A percentile compares a stretch with the other conserved stretches of the same genome.
Evolutionary conservation across 2,797 vertebrate species (phyloP).

Genomic region (Protonibea diacanthus): DNA sequence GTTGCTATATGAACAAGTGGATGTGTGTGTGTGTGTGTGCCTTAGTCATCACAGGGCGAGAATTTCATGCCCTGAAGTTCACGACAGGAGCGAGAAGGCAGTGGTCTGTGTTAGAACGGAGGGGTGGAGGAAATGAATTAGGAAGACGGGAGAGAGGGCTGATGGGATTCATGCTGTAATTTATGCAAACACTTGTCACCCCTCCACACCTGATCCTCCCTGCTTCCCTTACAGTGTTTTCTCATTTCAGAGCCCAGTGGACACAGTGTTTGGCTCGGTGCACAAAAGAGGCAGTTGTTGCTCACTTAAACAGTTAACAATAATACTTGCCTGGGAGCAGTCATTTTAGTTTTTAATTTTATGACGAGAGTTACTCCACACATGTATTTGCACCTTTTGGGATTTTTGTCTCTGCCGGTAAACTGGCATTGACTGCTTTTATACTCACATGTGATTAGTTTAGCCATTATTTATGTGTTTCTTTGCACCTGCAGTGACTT

Average conservation of each 20-base stretch:
- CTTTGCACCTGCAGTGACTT: not conserved
- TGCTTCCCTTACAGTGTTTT: conserved; percentile 25
- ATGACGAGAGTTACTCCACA: not conserved
- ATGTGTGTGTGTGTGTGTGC: conserved; percentile 15
- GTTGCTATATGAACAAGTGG: conserved; percentile 8
- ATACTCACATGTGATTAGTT: not conserved
- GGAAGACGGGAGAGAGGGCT: conserved; percentile 13
- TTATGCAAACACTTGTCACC: conserved; percentile 55
- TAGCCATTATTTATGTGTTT: not conserved
- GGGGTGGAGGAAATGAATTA: conserved; percentile 48
- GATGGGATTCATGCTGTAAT: conserved; percentile 55
- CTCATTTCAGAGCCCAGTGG: conserved; percentile 56
- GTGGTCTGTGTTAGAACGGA: conserved; percentile 16
- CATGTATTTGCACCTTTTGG: not conserved
- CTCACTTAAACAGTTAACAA: conserved; percentile 30
- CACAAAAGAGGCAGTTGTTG: conserved; percentile 35
- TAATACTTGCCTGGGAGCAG: conserved; percentile 25
- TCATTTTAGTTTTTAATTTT: conserved; percentile 24
- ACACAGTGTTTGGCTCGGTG: conserved; percentile 17
- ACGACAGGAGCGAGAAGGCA: conserved; percentile 31
- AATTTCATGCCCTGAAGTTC: conserved; percentile 44
- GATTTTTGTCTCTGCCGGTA: not conserved
- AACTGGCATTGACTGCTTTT: not conserved
- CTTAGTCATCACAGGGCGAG: conserved; percentile 1
- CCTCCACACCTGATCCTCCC: conserved; percentile 51